A percentile compares a stretch with the other conserved stretches of the same genome.
These are phyloP conservation scores for Drosophila subquinaria DNA, from an alignment of 2,888 invertebrate species.

Conservation along the genomic window DNA sequence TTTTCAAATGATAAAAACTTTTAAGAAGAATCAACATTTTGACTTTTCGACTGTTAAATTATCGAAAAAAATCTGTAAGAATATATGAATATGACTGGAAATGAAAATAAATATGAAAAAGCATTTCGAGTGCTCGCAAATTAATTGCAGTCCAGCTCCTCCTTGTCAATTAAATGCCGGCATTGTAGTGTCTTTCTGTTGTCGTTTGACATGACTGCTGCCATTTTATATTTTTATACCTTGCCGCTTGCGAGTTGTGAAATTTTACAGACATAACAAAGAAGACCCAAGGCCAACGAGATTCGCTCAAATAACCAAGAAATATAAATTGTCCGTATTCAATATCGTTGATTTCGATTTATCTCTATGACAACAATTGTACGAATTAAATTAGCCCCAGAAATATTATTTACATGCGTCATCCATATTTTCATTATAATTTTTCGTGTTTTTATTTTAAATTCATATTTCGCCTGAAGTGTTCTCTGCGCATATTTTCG, in stretches of 20 bases:
- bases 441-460: background rate
- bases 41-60: too few species aligned
- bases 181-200: slow-evolving; percentile 46
- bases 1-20: too few species aligned
- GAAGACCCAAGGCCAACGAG: background rate
- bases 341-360: slow-evolving; percentile 9
- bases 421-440: background rate
- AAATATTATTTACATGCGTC: slow-evolving; percentile 18
- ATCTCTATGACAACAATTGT: slow-evolving; percentile 19
- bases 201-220: slow-evolving; percentile 8
- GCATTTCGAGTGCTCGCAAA: slow-evolving; percentile 36
- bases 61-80: background rate
- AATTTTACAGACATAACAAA: slow-evolving; percentile 13
- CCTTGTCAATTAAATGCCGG: background rate
- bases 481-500: background rate
- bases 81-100: background rate
- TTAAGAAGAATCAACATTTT: too few species aligned
- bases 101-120: background rate
- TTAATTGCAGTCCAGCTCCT: slow-evolving; percentile 3
- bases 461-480: slow-evolving; percentile 1
- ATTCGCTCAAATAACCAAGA: slow-evolving; percentile 11
- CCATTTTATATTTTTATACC: slow-evolving; percentile 14
- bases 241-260: background rate
- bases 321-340: slow-evolving; percentile 20
- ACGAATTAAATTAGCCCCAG: slow-evolving; percentile 9